phyloP scores from a whole-genome alignment of 1,140 invertebrate species.

The Zaprionus tsacasi region DNA sequence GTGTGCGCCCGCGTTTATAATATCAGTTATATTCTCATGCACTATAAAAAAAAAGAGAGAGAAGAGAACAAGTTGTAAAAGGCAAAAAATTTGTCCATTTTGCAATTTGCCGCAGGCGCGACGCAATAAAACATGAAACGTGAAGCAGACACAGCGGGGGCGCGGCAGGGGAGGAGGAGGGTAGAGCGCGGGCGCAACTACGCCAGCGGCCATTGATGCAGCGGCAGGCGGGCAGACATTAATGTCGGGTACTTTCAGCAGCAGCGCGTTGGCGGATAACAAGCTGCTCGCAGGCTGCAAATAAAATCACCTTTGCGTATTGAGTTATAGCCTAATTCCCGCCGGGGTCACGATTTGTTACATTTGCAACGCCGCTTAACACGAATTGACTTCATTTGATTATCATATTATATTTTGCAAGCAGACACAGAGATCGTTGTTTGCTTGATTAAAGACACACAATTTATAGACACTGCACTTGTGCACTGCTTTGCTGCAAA shows the following conservation, averaged over 20 bases:
- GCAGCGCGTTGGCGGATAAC: neutral
- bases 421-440: neutral
- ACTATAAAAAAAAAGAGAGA: conserved; percentile 2
- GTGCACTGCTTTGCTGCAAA: no score
- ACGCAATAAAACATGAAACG: conserved; percentile 7
- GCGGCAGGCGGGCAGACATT: neutral
- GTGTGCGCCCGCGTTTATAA: conserved; percentile 2
- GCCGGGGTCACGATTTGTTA: neutral
- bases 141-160: neutral
- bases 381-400: neutral
- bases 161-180: neutral
- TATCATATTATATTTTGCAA: neutral
- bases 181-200: neutral
- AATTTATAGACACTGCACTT: neutral
- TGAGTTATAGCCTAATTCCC: conserved; percentile 2
- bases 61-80: conserved; percentile 1
- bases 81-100: conserved; percentile 7
- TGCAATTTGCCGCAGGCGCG: conserved; percentile 5
- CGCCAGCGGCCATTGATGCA: conserved; percentile 1
- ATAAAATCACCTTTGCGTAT: conserved; percentile 1
- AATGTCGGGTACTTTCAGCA: conserved; percentile 4
- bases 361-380: neutral
- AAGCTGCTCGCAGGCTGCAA: neutral
- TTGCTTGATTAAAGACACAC: neutral
- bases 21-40: conserved; percentile 5